Evolutionary conservation across 2,113 vertebrate species (phyloP).

Genomic region (Tinamus guttatus): DNA sequence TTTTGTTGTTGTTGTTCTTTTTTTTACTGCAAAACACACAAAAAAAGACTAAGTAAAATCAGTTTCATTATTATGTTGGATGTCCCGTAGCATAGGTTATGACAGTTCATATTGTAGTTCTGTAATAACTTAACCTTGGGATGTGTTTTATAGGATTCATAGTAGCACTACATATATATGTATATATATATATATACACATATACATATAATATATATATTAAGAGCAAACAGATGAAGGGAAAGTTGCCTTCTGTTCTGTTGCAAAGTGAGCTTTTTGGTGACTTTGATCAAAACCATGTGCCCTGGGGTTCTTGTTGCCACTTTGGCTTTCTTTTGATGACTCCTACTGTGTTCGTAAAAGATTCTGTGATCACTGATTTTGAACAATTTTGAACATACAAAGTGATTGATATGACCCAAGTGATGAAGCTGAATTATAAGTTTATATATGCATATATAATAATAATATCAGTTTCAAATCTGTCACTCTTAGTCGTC

Average conservation of each 20-base stretch:
- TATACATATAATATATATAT: no score
- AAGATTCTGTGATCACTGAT: not conserved
- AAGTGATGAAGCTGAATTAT: not conserved
- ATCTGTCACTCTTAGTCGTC: not conserved
- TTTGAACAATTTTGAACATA: not conserved
- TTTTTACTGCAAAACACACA: no score
- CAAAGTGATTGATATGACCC: not conserved
- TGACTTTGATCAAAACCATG: not conserved
- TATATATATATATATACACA: no score
- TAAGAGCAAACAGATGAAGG: not conserved
- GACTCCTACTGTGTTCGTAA: not conserved
- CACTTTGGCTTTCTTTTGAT: not conserved
- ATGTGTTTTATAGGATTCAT: not conserved
- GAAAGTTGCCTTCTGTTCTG: not conserved
- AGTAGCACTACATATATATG: not conserved
- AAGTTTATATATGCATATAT: not conserved
- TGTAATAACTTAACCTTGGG: fast-evolving
- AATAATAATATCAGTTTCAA: not conserved
- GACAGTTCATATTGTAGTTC: no score
- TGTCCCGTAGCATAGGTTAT: no score
- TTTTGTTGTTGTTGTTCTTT: no score
- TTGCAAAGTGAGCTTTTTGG: not conserved
- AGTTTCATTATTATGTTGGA: no score
- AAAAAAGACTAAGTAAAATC: no score
- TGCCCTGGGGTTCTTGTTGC: not conserved